Conservation (phyloP, 2,888 invertebrate species). For the Drosophila meridionalis region DNA sequence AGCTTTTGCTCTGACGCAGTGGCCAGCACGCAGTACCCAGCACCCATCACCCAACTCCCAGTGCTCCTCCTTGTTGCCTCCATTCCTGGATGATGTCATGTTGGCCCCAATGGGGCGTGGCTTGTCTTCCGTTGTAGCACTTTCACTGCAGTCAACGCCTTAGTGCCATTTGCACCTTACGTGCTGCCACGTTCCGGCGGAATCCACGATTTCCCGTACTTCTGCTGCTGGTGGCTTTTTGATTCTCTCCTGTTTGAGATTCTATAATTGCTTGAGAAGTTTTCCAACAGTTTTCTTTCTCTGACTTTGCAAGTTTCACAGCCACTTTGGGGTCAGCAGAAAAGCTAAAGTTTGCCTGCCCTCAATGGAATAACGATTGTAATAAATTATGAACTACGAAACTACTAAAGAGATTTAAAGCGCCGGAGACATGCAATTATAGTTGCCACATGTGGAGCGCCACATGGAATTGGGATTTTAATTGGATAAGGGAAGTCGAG, state of each 20-base stretch:
- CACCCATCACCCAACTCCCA: neutral
- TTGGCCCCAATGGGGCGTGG: constrained; percentile 26
- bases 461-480: constrained; percentile 48
- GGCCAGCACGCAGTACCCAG: constrained; percentile 4
- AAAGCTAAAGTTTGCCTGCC: constrained; percentile 51
- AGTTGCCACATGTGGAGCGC: constrained; percentile 63
- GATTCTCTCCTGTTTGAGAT: constrained; percentile 47
- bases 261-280: constrained; percentile 71
- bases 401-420: constrained; percentile 41
- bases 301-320: constrained; percentile 50
- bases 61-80: neutral
- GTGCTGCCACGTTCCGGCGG: constrained; percentile 61
- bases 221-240: constrained; percentile 14
- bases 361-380: constrained; percentile 60
- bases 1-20: constrained; percentile 69
- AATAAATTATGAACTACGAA: constrained; percentile 67
- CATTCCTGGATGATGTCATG: constrained; percentile 60
- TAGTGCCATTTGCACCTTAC: constrained; percentile 64
- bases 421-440: constrained; percentile 70
- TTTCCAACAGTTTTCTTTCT: constrained; percentile 38
- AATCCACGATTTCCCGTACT: constrained; percentile 14
- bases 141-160: constrained; percentile 70
- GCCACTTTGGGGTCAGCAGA: constrained; percentile 63
- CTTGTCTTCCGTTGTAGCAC: constrained; percentile 49
- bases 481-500: constrained; percentile 49